phyloP scores from a whole-genome alignment of 2,113 vertebrate species.

The Zingel zingel region DNA sequence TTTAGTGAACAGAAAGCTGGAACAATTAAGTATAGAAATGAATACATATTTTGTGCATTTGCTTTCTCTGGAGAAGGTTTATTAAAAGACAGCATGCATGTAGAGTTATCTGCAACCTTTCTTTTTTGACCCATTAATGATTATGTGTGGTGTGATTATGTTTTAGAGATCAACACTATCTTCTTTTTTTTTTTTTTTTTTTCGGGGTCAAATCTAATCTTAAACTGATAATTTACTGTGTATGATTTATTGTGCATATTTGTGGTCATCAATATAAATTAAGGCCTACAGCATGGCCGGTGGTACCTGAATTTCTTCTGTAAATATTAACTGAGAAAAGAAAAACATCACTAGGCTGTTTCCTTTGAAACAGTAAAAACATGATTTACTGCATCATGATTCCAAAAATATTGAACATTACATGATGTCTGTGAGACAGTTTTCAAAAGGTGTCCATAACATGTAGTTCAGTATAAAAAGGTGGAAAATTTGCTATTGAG shows the following conservation, averaged over 20 bases:
- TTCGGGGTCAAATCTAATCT: not conserved
- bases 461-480: not conserved
- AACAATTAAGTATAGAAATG: not conserved
- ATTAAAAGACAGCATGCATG: not conserved
- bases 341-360: not conserved
- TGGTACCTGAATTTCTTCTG: too few relatives aligned
- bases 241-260: slow-evolving; percentile 3
- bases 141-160: not conserved
- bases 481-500: slow-evolving; percentile 2
- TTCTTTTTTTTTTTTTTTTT: not conserved
- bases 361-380: not conserved
- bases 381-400: not conserved
- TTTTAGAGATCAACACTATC: not conserved
- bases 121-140: not conserved
- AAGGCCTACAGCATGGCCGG: not conserved
- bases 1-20: not conserved
- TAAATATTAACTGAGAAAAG: not conserved
- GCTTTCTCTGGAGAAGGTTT: not conserved
- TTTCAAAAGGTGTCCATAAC: slow-evolving; percentile 13
- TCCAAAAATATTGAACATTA: not conserved
- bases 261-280: not conserved
- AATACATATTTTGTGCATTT: not conserved
- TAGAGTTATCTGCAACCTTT: not conserved
- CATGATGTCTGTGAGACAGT: not conserved
- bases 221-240: not conserved